A percentile compares a stretch with the other conserved stretches of the same genome.
phyloP scores from a whole-genome alignment of 2,888 invertebrate species.

The Philhelius pedissequus region DNA sequence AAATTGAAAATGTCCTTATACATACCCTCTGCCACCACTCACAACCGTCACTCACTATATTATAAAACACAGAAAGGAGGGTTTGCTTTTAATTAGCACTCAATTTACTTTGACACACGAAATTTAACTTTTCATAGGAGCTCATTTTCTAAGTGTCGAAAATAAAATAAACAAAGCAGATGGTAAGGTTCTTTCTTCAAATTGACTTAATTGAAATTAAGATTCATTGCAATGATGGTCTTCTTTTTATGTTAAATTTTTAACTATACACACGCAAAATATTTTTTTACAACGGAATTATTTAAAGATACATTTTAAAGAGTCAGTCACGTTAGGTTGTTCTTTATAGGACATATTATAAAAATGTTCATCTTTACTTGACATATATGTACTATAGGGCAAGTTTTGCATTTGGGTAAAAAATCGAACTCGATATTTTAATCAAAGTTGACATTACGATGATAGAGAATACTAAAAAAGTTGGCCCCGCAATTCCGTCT shows the following conservation, averaged over 20 bases:
- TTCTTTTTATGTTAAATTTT: background rate
- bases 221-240: background rate
- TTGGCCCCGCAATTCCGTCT: too few relatives aligned
- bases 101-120: conserved; percentile 37
- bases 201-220: conserved; percentile 18
- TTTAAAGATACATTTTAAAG: too few relatives aligned
- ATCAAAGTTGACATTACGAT: too few relatives aligned
- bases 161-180: conserved; percentile 2
- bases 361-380: too few relatives aligned
- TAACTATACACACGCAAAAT: too few relatives aligned
- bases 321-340: too few relatives aligned
- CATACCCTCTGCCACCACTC: too few relatives aligned
- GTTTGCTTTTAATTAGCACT: conserved; percentile 50
- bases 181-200: background rate
- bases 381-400: too few relatives aligned
- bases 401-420: too few relatives aligned
- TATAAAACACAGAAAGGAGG: background rate
- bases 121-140: conserved; percentile 33
- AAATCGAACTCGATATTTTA: too few relatives aligned
- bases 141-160: background rate
- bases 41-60: background rate
- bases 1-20: conserved; percentile 16
- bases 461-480: too few relatives aligned
- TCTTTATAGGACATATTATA: too few relatives aligned
- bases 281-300: background rate